Evolutionary conservation across 2,888 invertebrate species (phyloP).

Genomic region (Patella pellucida): DNA sequence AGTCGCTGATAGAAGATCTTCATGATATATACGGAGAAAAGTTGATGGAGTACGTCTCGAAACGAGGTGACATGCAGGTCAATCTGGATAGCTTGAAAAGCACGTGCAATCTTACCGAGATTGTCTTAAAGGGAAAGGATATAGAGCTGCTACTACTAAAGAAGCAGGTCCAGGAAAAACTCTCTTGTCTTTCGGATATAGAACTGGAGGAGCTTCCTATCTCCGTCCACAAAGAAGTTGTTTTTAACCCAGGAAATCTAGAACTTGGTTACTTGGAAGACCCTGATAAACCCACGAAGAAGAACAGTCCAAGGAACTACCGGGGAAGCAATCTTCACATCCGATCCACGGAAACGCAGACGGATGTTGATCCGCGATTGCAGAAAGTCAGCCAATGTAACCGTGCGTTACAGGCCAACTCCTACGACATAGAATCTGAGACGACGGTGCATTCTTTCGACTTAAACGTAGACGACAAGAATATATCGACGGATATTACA

Average conservation of each 20-base stretch:
- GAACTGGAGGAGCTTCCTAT: slow-evolving; percentile 63
- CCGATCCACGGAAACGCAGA: slow-evolving; percentile 41
- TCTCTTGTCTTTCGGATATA: slow-evolving; percentile 62
- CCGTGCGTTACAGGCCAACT: slow-evolving; percentile 20
- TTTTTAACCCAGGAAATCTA: slow-evolving; percentile 64
- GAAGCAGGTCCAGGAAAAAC: slow-evolving; percentile 71
- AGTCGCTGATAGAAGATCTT: slow-evolving; percentile 68
- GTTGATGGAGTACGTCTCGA: slow-evolving; percentile 66
- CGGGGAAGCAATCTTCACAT: slow-evolving; percentile 20
- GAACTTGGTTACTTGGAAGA: slow-evolving; percentile 68
- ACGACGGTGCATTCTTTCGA: slow-evolving; percentile 39
- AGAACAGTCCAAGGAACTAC: slow-evolving; percentile 43
- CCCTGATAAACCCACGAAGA: slow-evolving; percentile 52
- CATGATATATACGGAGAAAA: slow-evolving; percentile 68
- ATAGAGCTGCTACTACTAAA: slow-evolving; percentile 71
- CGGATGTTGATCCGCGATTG: slow-evolving; percentile 35
- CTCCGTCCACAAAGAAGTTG: slow-evolving; percentile 62
- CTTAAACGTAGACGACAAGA: slow-evolving; percentile 27
- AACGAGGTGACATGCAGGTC: slow-evolving; percentile 61
- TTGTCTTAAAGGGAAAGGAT: slow-evolving; percentile 71
- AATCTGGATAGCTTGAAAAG: slow-evolving; percentile 69
- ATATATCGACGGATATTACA: slow-evolving; percentile 24
- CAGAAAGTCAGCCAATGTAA: neutral
- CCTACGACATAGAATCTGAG: slow-evolving; percentile 27
- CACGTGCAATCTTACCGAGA: slow-evolving; percentile 70